Percentiles rank a stretch among this genome's conserved stretches.
phyloP scores from a whole-genome alignment of 2,113 vertebrate genomes.

The Eublepharis macularius region DNA sequence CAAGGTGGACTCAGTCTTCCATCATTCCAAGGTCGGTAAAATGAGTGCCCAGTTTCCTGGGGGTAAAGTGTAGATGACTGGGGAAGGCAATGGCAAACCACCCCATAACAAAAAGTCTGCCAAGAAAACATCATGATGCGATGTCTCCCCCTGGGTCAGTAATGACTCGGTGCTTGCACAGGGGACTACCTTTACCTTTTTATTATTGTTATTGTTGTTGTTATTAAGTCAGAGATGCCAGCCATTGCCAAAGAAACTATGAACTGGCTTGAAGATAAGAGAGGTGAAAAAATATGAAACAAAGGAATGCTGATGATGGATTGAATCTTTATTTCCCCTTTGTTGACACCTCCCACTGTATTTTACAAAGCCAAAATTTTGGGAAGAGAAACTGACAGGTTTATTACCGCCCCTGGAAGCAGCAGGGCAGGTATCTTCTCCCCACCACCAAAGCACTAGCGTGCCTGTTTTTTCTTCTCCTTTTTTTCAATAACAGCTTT shows the following conservation, averaged over 20 bases:
- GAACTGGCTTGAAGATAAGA: neutral
- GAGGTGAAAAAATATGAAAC: accelerated
- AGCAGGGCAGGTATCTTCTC: neutral
- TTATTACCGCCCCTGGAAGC: slow-evolving; percentile 31
- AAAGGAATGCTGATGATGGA: accelerated
- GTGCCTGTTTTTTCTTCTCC: neutral
- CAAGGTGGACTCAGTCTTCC: too few species aligned
- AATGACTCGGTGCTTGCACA: too few species aligned
- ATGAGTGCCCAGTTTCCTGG: too few species aligned
- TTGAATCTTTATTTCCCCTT: neutral
- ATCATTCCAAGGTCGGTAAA: too few species aligned
- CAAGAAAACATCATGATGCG: too few species aligned
- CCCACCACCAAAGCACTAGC: accelerated
- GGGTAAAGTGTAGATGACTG: too few species aligned
- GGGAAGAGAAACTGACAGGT: neutral
- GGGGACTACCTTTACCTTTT: too few species aligned
- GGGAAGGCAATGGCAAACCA: too few species aligned
- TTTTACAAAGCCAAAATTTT: slow-evolving; percentile 19
- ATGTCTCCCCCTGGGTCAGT: too few species aligned
- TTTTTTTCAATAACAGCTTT: neutral
- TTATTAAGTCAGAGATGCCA: neutral
- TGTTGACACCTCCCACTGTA: neutral
- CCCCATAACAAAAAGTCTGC: too few species aligned
- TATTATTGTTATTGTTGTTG: too few species aligned
- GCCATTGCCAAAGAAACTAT: neutral